These are phyloP conservation scores for Heterodera carotae DNA, from an alignment of 1,140 invertebrate species.

Conservation along the genomic window DNA sequence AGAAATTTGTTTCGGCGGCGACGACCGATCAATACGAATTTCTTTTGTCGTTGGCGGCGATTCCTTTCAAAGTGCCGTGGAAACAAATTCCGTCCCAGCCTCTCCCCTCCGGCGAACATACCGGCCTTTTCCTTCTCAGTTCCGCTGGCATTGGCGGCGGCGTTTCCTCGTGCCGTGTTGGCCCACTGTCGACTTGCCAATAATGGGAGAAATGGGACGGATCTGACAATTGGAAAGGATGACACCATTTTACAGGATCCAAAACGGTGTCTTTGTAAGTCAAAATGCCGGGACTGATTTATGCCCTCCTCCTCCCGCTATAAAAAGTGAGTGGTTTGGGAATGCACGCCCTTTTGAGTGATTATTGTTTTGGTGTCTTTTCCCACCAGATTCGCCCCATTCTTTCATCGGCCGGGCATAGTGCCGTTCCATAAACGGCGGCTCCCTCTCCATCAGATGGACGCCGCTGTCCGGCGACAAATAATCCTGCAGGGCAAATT, in stretches of 20 bases:
- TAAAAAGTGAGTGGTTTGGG: no score
- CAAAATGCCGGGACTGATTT: no score
- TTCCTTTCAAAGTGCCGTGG: background rate
- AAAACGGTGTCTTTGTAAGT: no score
- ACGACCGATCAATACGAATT: background rate
- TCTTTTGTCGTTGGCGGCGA: slow-evolving; percentile 15
- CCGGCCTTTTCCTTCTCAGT: background rate
- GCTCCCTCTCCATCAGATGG: slow-evolving; percentile 54
- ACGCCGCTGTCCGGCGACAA: slow-evolving; percentile 59
- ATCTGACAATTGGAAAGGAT: slow-evolving; percentile 43
- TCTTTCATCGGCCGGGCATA: slow-evolving; percentile 11
- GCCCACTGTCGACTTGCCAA: slow-evolving; percentile 97
- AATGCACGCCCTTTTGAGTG: no score
- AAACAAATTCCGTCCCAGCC: no score
- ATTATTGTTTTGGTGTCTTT: background rate
- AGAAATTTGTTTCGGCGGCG: slow-evolving; percentile 23
- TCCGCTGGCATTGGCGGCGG: no score
- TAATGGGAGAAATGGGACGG: slow-evolving; percentile 75
- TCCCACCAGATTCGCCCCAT: slow-evolving; percentile 10
- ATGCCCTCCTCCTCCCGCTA: background rate
- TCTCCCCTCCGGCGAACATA: background rate
- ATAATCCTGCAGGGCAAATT: background rate
- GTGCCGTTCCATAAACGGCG: slow-evolving; percentile 51
- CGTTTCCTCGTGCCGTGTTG: slow-evolving; percentile 85
- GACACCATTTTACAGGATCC: no score